These are phyloP conservation scores for Melipona quadrifasciata DNA, from an alignment of 1,140 invertebrate species.

Conservation along the genomic window DNA sequence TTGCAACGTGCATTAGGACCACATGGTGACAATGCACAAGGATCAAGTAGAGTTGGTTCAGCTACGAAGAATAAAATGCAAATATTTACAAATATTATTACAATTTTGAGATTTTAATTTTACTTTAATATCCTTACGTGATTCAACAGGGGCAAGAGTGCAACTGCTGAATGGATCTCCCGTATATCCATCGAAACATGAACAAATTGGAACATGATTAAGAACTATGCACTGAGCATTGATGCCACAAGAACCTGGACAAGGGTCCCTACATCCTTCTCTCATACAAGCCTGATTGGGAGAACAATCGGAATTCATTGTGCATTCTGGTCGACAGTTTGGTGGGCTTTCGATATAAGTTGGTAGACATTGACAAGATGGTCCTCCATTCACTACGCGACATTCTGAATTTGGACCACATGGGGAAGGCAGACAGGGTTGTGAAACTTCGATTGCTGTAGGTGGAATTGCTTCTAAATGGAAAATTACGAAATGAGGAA, in stretches of 20 bases:
- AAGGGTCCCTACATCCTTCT: slow-evolving; percentile 85
- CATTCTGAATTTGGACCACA: slow-evolving; percentile 88
- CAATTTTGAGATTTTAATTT: too few relatives aligned
- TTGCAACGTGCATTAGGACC: slow-evolving; percentile 84
- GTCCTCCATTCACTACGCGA: slow-evolving; percentile 83
- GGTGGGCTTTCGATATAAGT: slow-evolving; percentile 86
- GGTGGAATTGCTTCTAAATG: background rate
- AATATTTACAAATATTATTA: too few relatives aligned
- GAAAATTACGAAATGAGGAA: background rate
- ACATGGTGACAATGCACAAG: slow-evolving; percentile 83
- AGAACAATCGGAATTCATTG: slow-evolving; percentile 82
- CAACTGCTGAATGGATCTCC: slow-evolving; percentile 83
- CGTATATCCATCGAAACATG: slow-evolving; percentile 84
- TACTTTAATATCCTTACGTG: slow-evolving; percentile 58
- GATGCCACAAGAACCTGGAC: slow-evolving; percentile 88
- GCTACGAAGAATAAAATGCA: slow-evolving; percentile 34
- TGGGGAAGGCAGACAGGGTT: slow-evolving; percentile 77
- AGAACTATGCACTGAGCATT: slow-evolving; percentile 82
- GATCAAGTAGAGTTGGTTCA: slow-evolving; percentile 65
- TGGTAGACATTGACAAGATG: slow-evolving; percentile 84
- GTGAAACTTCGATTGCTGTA: background rate
- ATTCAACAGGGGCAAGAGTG: slow-evolving; percentile 65
- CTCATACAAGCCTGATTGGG: slow-evolving; percentile 78
- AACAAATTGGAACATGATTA: slow-evolving; percentile 90
- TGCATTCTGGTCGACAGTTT: slow-evolving; percentile 87